phyloP scores from a whole-genome alignment of 1,140 invertebrate genomes.

The Samia ricini region DNA sequence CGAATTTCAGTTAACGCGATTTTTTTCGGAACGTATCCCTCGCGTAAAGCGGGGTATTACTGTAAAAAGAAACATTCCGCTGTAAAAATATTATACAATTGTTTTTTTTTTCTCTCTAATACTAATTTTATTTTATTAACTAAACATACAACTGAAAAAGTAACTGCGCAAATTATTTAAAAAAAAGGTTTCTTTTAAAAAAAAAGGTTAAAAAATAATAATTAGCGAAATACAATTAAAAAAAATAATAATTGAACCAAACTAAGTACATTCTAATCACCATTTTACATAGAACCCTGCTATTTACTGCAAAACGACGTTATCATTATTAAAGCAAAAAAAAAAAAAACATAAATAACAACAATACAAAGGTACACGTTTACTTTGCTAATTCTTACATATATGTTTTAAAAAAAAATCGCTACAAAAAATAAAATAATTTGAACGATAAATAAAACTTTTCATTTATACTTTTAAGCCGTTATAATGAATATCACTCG shows the following conservation, averaged over 20 bases:
- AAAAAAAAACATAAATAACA: neutral
- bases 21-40: too few species aligned
- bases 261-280: neutral
- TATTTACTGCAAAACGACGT: neutral
- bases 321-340: neutral
- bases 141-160: too few species aligned
- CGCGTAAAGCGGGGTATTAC: too few species aligned
- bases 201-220: neutral
- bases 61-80: too few species aligned
- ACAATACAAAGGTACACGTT: conserved; percentile 10
- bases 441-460: conserved; percentile 4
- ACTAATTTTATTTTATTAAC: too few species aligned
- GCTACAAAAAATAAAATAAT: conserved; percentile 29
- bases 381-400: conserved; percentile 27
- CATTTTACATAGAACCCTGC: neutral
- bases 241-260: neutral
- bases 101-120: too few species aligned
- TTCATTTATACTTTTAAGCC: neutral
- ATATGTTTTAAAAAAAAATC: conserved; percentile 24
- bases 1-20: too few species aligned
- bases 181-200: too few species aligned
- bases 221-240: neutral
- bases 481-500: neutral
- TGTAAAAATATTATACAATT: too few species aligned
- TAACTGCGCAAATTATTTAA: too few species aligned